Evolutionary conservation across 2,113 vertebrate species (phyloP).

Genomic region (Siniperca chuatsi): DNA sequence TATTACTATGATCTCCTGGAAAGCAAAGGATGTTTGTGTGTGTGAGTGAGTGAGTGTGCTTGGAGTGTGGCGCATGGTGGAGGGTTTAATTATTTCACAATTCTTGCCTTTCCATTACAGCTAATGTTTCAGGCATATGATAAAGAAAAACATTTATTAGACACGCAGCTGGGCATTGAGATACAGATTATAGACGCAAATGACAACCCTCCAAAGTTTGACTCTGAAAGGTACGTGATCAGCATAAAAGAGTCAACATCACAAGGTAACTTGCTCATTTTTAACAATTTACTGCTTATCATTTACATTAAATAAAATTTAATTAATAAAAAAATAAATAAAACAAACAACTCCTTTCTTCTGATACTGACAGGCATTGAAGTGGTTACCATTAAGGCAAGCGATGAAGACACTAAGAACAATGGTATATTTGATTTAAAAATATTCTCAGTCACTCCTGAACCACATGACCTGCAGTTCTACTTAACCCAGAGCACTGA

Average conservation of each 20-base stretch:
- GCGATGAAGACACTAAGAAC: constrained; percentile 40
- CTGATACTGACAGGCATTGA: constrained; percentile 48
- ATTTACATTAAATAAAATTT: background rate
- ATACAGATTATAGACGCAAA: constrained; percentile 68
- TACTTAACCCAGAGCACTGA: background rate
- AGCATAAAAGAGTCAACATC: constrained; percentile 39
- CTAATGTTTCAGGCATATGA: constrained; percentile 53
- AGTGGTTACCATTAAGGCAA: constrained; percentile 30
- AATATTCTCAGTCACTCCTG: constrained; percentile 70
- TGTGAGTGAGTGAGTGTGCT: background rate
- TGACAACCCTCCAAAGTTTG: constrained; percentile 71
- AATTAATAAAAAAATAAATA: background rate
- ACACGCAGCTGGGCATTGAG: constrained; percentile 63
- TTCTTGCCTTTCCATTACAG: constrained; percentile 39
- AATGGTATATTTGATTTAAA: constrained; percentile 59
- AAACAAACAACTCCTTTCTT: background rate
- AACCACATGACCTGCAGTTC: constrained; percentile 70
- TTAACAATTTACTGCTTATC: fast-evolving
- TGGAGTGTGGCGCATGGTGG: background rate
- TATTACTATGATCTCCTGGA: background rate
- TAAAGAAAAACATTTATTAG: fast-evolving
- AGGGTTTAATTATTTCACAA: background rate
- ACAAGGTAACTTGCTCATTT: constrained; percentile 67
- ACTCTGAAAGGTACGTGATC: background rate
- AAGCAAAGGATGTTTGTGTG: background rate